These are phyloP conservation scores for Heliornis fulica DNA, from an alignment of 2,113 vertebrate species.

Conservation along the genomic window DNA sequence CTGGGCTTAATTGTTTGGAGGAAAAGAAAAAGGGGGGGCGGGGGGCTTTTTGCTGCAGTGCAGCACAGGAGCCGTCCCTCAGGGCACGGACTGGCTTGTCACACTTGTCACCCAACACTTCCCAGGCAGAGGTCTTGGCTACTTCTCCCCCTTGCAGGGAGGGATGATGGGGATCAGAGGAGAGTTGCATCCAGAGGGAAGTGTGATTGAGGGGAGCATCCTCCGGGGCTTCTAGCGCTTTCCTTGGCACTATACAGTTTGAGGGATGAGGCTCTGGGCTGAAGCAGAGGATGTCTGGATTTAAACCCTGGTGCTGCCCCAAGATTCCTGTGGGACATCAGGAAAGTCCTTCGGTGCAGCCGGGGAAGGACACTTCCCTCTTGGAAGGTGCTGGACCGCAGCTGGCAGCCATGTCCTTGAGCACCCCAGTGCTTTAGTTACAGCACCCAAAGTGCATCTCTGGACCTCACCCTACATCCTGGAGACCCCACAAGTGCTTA, in stretches of 20 bases:
- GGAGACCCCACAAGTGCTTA: background rate
- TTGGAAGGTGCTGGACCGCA: background rate
- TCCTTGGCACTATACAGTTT: background rate
- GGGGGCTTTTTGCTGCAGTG: background rate
- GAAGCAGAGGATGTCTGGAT: background rate
- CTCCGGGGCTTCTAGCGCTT: fast-evolving
- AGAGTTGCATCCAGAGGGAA: background rate
- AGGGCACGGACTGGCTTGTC: too few species aligned
- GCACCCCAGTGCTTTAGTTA: background rate
- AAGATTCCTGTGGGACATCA: background rate
- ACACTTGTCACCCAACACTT: background rate
- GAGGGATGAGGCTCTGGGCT: background rate
- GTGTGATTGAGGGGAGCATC: fast-evolving
- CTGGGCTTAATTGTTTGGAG: background rate
- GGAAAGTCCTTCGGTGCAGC: background rate
- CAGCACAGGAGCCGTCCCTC: too few species aligned
- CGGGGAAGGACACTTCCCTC: background rate
- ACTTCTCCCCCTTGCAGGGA: background rate
- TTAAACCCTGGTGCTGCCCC: background rate
- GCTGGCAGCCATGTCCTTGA: background rate
- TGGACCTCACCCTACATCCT: background rate
- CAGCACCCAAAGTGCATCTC: background rate
- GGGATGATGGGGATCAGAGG: background rate
- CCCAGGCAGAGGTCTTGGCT: background rate
- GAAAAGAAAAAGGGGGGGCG: too few species aligned